A percentile compares a stretch with the other conserved stretches of the same genome.
phyloP scores from a whole-genome alignment of 2,888 invertebrate genomes.

The Cheilosia vernalis region DNA sequence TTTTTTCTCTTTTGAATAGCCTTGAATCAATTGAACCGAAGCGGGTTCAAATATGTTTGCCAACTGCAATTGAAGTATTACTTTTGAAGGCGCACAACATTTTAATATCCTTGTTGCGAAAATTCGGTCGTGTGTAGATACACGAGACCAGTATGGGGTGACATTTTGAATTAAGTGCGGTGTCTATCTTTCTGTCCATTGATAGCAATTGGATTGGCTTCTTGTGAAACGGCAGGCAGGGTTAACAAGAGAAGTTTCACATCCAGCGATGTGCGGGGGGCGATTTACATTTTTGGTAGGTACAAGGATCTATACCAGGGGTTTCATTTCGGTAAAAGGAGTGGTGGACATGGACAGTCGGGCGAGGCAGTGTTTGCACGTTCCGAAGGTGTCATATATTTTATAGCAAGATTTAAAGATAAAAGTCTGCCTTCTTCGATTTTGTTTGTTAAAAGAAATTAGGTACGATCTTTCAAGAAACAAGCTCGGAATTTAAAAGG shows the following conservation, averaged over 20 bases:
- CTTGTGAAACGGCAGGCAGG: conserved; percentile 31
- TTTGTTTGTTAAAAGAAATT: too few species aligned
- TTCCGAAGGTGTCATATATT: background rate
- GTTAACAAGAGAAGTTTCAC: conserved; percentile 10
- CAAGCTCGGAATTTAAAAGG: too few species aligned
- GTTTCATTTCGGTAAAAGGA: conserved; percentile 2
- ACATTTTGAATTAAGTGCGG: conserved; percentile 56
- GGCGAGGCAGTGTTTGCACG: background rate
- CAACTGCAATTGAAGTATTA: conserved; percentile 27
- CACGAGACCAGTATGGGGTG: conserved; percentile 14
- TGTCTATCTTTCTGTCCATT: conserved; percentile 47
- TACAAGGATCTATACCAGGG: background rate
- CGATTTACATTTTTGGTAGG: conserved; percentile 32
- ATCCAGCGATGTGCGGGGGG: background rate
- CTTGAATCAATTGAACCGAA: conserved; percentile 55
- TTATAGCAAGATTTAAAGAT: too few species aligned
- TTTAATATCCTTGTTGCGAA: conserved; percentile 49
- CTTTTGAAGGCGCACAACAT: conserved; percentile 57
- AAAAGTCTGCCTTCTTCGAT: too few species aligned
- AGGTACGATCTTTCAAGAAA: too few species aligned
- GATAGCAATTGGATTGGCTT: conserved; percentile 40
- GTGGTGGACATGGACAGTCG: background rate
- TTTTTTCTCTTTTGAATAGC: conserved; percentile 7
- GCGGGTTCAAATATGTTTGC: conserved; percentile 29
- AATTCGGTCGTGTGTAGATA: background rate